Conservation (phyloP, 2,888 invertebrate species). For the Phalera bucephala region DNA sequence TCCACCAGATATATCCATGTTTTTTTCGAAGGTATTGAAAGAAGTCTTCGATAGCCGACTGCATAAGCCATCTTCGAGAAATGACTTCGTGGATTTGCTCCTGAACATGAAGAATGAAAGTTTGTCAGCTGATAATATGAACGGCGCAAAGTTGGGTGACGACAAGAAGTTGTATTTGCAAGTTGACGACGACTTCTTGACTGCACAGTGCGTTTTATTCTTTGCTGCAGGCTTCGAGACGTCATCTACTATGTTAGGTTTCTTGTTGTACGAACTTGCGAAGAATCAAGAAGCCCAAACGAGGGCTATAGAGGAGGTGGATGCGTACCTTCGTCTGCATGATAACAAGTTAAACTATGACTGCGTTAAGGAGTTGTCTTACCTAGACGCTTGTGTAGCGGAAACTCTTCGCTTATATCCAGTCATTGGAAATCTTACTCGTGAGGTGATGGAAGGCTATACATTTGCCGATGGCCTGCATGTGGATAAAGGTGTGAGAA, state of each 20-base stretch:
- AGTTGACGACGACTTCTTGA: conserved; percentile 65
- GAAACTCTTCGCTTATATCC: conserved; percentile 60
- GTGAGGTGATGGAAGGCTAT: conserved; percentile 57
- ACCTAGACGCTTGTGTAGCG: conserved; percentile 47
- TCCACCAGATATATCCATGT: conserved; percentile 34
- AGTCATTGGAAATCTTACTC: conserved; percentile 45
- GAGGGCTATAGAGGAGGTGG: conserved; percentile 42
- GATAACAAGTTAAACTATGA: conserved; percentile 42
- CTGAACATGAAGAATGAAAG: conserved; percentile 43
- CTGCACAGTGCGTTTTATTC: conserved; percentile 80
- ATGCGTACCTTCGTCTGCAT: conserved; percentile 37
- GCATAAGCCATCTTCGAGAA: conserved; percentile 38
- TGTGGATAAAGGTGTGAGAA: conserved; percentile 50
- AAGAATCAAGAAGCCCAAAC: conserved; percentile 42
- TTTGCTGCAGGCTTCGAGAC: conserved; percentile 60
- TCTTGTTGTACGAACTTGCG: conserved; percentile 48
- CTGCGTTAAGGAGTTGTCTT: conserved; percentile 43
- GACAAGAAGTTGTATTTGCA: conserved; percentile 37
- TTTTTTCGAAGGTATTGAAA: conserved; percentile 41
- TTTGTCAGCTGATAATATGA: conserved; percentile 48
- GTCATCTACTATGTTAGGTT: conserved; percentile 43
- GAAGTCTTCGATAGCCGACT: conserved; percentile 42
- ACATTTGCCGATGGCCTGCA: conserved; percentile 47
- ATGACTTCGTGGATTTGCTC: conserved; percentile 57
- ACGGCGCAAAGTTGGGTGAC: conserved; percentile 26